Conservation (phyloP, 2,797 vertebrate species). For the Rhodeus uyekii region DNA sequence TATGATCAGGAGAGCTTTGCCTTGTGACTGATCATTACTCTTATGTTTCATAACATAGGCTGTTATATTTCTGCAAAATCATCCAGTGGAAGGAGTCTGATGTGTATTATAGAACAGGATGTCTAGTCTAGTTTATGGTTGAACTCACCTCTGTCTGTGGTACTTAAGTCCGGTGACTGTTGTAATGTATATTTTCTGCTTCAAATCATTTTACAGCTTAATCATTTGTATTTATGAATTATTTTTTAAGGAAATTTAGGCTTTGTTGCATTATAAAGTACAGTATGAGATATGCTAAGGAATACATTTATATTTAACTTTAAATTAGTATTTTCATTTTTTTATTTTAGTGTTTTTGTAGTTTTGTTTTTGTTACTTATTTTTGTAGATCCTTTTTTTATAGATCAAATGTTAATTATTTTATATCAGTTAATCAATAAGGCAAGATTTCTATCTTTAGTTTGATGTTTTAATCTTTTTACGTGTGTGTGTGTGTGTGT, state of each 20-base stretch:
- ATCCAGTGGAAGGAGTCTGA: constrained; percentile 4
- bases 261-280: not conserved
- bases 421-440: not conserved
- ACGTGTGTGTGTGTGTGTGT: no score
- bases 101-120: constrained; percentile 29
- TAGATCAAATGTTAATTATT: no score
- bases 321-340: not conserved
- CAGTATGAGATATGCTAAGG: not conserved
- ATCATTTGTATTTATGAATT: not conserved
- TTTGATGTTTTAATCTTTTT: no score
- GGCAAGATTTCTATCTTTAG: not conserved
- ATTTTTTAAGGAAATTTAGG: not conserved
- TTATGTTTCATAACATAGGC: constrained; percentile 17
- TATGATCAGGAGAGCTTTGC: constrained; percentile 2
- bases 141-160: constrained; percentile 6
- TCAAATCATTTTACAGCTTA: not conserved
- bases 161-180: constrained; percentile 9
- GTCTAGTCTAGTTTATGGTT: constrained; percentile 32
- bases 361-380: not conserved
- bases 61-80: constrained; percentile 12
- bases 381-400: not conserved
- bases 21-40: constrained; percentile 19
- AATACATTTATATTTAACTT: not conserved
- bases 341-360: not conserved
- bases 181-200: constrained; percentile 12